Evolutionary conservation across 1,140 invertebrate genomes (phyloP).

Genomic region (Megalonaias nervosa): DNA sequence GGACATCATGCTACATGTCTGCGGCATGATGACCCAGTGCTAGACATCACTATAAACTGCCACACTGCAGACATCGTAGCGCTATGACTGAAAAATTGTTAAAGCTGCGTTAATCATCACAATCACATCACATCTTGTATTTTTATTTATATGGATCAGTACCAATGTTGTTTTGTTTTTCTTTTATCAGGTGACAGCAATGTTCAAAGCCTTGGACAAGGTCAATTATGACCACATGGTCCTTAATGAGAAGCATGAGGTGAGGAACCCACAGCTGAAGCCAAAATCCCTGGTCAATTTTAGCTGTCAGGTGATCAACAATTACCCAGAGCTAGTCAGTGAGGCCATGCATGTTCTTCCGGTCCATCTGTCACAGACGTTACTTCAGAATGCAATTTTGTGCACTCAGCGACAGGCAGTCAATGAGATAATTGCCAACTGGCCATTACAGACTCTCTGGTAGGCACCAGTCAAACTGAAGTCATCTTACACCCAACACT

Average conservation of each 20-base stretch:
- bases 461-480: conserved; percentile 16
- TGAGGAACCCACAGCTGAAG: conserved; percentile 4
- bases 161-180: too few species aligned
- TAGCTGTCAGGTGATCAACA: conserved; percentile 31
- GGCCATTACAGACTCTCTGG: conserved; percentile 51
- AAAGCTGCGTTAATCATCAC: too few species aligned
- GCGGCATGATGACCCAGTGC: too few species aligned
- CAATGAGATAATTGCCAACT: conserved; percentile 47
- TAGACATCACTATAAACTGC: too few species aligned
- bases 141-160: too few species aligned
- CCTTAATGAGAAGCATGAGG: conserved; percentile 35
- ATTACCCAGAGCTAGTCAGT: conserved; percentile 19
- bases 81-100: too few species aligned
- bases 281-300: conserved; percentile 32
- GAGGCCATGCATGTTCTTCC: conserved; percentile 41
- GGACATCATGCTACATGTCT: too few species aligned
- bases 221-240: conserved; percentile 47
- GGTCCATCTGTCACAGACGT: conserved; percentile 39
- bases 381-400: conserved; percentile 43
- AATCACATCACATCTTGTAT: too few species aligned
- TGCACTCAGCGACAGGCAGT: conserved; percentile 40
- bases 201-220: conserved; percentile 55
- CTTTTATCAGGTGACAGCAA: background rate
- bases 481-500: too few species aligned
- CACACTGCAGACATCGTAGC: too few species aligned